These are phyloP conservation scores for Archips crataeganus DNA, from an alignment of 2,888 invertebrate genomes.

Conservation along the genomic window DNA sequence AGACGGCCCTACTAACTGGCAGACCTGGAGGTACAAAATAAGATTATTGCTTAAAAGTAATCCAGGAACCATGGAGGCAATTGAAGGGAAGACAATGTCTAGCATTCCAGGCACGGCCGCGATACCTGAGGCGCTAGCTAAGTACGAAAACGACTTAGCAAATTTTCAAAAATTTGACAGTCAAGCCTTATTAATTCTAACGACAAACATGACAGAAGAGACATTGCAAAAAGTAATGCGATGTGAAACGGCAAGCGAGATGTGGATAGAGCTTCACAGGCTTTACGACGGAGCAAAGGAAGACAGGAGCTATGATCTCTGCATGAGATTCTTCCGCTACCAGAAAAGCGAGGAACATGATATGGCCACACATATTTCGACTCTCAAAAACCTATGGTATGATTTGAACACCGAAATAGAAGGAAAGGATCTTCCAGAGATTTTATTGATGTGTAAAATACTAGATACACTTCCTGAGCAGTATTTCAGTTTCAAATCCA, in stretches of 20 bases:
- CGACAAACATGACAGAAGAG: background rate
- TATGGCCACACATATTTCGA: slow-evolving; percentile 22
- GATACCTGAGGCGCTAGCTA: background rate
- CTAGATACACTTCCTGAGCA: background rate
- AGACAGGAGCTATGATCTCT: no score
- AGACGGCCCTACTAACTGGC: no score
- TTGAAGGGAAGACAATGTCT: background rate
- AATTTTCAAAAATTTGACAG: no score
- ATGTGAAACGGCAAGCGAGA: no score
- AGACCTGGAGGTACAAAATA: no score
- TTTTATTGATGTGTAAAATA: background rate
- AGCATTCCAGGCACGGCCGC: background rate
- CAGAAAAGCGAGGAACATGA: slow-evolving; percentile 19
- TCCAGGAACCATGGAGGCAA: background rate
- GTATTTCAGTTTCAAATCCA: background rate
- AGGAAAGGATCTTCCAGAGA: background rate
- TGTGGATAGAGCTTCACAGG: no score
- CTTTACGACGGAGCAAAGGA: no score
- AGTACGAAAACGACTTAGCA: background rate
- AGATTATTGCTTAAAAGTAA: no score
- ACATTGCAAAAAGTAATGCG: no score
- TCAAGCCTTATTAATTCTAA: background rate
- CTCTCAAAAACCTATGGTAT: slow-evolving; percentile 12
- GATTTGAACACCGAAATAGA: background rate
- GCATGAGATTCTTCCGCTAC: slow-evolving; percentile 18